These are phyloP conservation scores for Listrodromus nycthemerus DNA, from an alignment of 2,888 invertebrate species.

Conservation along the genomic window DNA sequence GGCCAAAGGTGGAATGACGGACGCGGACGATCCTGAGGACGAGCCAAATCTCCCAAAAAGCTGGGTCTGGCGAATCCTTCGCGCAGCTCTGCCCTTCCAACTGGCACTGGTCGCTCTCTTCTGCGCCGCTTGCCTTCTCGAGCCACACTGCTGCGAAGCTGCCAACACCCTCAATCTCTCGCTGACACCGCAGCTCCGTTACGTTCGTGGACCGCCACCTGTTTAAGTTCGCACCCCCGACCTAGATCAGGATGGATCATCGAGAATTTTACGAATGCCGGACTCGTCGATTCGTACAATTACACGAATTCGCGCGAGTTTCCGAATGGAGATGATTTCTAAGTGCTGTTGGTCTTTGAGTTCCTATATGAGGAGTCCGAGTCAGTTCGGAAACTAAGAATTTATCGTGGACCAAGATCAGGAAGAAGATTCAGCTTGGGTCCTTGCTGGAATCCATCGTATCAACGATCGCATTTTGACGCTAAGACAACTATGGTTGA, in stretches of 20 bases:
- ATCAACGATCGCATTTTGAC: conserved; percentile 5
- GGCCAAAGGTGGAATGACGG: conserved; percentile 84
- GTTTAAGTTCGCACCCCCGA: conserved; percentile 85
- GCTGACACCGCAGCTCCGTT: conserved; percentile 92
- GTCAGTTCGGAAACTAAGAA: conserved; percentile 4
- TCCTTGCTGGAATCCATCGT: conserved; percentile 26
- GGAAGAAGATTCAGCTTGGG: conserved; percentile 42
- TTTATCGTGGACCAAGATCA: neutral
- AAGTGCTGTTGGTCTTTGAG: neutral
- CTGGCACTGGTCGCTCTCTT: conserved; percentile 90
- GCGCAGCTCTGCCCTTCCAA: conserved; percentile 92
- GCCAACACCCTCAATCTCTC: conserved; percentile 91
- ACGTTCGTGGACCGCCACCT: conserved; percentile 93
- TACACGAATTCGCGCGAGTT: conserved; percentile 14
- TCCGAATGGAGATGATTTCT: conserved; percentile 27
- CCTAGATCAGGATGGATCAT: neutral
- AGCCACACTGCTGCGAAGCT: conserved; percentile 91
- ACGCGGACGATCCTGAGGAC: conserved; percentile 85
- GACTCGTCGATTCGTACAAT: conserved; percentile 21
- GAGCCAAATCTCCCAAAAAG: conserved; percentile 86
- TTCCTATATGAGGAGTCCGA: conserved; percentile 12
- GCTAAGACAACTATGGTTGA: conserved; percentile 2
- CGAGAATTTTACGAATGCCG: neutral
- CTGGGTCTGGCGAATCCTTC: conserved; percentile 90
- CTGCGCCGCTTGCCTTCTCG: conserved; percentile 90